Conservation (phyloP, 2,797 vertebrate species). For the Megaceryle alcyon region DNA sequence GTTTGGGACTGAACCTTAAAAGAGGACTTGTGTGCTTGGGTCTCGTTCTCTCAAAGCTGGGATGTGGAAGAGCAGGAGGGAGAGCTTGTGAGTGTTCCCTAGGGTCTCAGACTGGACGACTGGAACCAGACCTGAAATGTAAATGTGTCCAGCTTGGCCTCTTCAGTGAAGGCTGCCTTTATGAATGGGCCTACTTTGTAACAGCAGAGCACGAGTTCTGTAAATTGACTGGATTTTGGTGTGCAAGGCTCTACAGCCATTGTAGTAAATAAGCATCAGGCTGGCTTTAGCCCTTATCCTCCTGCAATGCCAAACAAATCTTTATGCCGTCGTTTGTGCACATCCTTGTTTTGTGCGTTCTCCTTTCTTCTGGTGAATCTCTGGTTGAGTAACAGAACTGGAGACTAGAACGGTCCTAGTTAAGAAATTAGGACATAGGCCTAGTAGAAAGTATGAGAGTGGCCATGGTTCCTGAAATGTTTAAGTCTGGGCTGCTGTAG, state of each 20-base stretch:
- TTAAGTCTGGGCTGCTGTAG: background rate
- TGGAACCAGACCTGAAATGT: background rate
- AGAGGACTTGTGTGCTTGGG: background rate
- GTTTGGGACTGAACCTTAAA: background rate
- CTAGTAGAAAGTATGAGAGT: background rate
- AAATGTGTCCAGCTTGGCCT: background rate
- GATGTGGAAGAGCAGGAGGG: background rate
- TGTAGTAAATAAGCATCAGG: background rate
- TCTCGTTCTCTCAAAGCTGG: background rate
- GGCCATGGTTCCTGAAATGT: background rate
- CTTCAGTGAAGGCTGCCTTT: background rate
- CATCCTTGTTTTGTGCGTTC: background rate
- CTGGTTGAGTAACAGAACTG: fast-evolving
- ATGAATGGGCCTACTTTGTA: background rate
- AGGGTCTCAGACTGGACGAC: background rate
- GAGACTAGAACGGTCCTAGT: background rate
- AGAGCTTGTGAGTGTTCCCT: background rate
- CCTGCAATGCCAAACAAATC: background rate
- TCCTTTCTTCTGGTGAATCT: background rate
- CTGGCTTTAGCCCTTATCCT: background rate
- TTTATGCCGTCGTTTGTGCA: background rate
- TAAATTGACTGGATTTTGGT: background rate
- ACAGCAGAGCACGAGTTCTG: background rate
- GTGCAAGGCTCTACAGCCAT: fast-evolving
- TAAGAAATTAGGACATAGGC: background rate